Evolutionary conservation across 2,113 vertebrate species (phyloP), one percentile per base, ranked within the genome.

Genomic region (Brienomyrus brachyistius): DNA sequence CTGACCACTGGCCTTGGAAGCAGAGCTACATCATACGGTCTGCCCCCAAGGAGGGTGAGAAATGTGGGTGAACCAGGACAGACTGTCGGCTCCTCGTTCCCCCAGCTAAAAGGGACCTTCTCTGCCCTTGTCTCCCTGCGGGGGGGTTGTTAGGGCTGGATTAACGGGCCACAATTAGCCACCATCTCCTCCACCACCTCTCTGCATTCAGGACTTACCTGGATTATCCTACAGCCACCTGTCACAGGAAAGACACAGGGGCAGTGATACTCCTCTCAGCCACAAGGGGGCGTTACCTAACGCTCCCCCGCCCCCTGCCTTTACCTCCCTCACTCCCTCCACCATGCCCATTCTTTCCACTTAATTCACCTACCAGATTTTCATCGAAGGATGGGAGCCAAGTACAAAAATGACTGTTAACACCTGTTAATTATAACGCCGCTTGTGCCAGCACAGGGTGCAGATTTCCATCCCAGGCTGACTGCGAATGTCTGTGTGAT

Each of bases 151-250:
- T 40, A 51, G 50, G 48, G 27, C 7, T 35, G 88, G 88, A 77
- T 88, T 88, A 88, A 70, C 15, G 2, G 48, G n/a, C 62, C 66
- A 77, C 88, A 80, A 77, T 77, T 88, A 80, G 66, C 88, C 17
- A 0, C 13, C 62, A 27, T 31, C 31, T 48, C 87, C 88, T 47
- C 43, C 43, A 21, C 10, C 62, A 47, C n/a, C 11, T 15, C 43
- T 31, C n/a, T 4, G 13, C 47, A 40, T 88, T 80, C 47, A 51
- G 77, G 88, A 51, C 9, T 80, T 88, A 77, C 88, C 88, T 88
- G 66, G 88, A 88, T 88, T 80, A 88, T 88, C 66, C 48, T 6
- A 23, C 3, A 9, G 9, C 66, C 88, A 80, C 66, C 88, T 77
- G 66, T 27, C 43, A 35, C 47, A 80, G 17, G 11, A 31, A 66